A percentile compares a stretch with the other conserved stretches of the same genome.
Evolutionary conservation across 2,113 vertebrate species (phyloP).

Genomic region (Xenopus borealis): DNA sequence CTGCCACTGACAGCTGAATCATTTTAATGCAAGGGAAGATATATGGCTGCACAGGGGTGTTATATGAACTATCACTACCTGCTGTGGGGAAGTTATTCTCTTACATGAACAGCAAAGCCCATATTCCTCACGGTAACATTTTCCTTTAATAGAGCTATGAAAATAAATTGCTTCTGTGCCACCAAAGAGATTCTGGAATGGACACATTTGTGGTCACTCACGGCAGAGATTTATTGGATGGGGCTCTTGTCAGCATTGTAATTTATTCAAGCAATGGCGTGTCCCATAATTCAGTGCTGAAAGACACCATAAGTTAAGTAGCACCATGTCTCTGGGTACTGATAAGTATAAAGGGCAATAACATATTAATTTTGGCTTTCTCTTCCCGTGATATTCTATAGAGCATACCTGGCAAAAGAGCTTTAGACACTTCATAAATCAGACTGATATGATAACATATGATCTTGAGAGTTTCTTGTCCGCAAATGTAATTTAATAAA

Average conservation of each 20-base stretch:
- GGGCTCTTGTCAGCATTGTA: neutral
- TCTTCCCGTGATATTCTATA: neutral
- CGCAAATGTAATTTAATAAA: slow-evolving; percentile 1
- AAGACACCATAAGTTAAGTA: slow-evolving; percentile 1
- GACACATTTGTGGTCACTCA: neutral
- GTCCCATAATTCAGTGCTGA: slow-evolving; percentile 5
- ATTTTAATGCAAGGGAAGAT: neutral
- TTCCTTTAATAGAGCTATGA: neutral
- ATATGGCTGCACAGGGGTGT: neutral
- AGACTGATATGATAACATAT: slow-evolving; percentile 1
- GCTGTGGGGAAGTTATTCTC: neutral
- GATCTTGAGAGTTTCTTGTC: neutral
- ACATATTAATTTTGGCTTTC: neutral
- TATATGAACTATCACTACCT: neutral
- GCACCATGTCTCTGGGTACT: neutral
- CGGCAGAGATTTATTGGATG: neutral
- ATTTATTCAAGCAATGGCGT: neutral
- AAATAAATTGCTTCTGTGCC: neutral
- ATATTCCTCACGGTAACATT: neutral
- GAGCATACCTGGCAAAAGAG: neutral
- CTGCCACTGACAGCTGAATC: neutral
- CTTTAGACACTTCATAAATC: slow-evolving; percentile 1
- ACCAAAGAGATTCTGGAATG: neutral
- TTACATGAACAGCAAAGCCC: neutral
- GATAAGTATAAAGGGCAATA: neutral